A percentile compares a stretch with the other conserved stretches of the same genome.
phyloP scores from a whole-genome alignment of 2,888 invertebrate genomes.

The Nymphalis urticae region DNA sequence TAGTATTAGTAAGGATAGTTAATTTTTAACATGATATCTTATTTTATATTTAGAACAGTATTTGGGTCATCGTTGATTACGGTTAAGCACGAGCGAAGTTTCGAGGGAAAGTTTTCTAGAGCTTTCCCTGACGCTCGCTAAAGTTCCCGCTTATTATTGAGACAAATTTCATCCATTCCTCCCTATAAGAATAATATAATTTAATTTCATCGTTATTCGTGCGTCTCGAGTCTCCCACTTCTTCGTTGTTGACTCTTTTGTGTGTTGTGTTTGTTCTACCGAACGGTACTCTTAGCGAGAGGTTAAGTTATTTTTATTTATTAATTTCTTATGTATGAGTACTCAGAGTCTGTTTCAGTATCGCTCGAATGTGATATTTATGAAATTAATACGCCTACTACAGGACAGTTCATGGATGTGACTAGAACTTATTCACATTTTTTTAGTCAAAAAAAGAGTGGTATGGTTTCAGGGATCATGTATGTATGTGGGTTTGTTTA shows the following conservation, averaged over 20 bases:
- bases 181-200: slow-evolving; percentile 35
- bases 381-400: no score
- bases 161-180: slow-evolving; percentile 40
- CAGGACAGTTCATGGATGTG: no score
- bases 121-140: slow-evolving; percentile 38
- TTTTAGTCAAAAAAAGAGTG: no score
- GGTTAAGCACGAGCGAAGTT: slow-evolving; percentile 35
- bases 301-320: slow-evolving; percentile 1
- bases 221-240: slow-evolving; percentile 31
- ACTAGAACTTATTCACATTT: no score
- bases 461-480: no score
- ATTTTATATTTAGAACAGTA: slow-evolving; percentile 28
- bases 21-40: not conserved
- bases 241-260: slow-evolving; percentile 18
- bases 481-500: no score
- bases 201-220: slow-evolving; percentile 38
- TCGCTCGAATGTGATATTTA: not conserved
- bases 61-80: slow-evolving; percentile 45
- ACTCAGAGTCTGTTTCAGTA: not conserved
- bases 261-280: not conserved
- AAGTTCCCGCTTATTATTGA: slow-evolving; percentile 42
- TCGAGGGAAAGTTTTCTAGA: slow-evolving; percentile 39
- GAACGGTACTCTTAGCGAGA: slow-evolving; percentile 9
- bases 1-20: not conserved
- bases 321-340: not conserved